These are phyloP conservation scores for Bujurquina vittata DNA, from an alignment of 2,113 vertebrate genomes.

Conservation along the genomic window DNA sequence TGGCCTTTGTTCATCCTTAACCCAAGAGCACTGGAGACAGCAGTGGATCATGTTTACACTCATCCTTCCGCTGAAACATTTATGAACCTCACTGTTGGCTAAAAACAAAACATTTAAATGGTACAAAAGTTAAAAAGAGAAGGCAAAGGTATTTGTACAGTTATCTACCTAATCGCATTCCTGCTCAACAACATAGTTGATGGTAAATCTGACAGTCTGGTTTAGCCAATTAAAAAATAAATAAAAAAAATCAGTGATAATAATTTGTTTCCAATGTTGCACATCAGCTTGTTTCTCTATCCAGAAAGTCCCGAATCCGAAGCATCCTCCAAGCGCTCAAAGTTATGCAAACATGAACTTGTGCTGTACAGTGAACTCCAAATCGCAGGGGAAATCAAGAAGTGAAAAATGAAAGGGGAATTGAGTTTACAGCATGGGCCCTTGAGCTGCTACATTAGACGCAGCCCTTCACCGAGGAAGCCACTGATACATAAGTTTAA, in stretches of 20 bases:
- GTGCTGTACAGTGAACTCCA: slow-evolving; percentile 27
- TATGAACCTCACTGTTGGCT: slow-evolving; percentile 56
- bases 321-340: slow-evolving; percentile 40
- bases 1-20: slow-evolving; percentile 80
- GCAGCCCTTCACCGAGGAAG: slow-evolving; percentile 36
- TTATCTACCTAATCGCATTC: background rate
- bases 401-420: slow-evolving; percentile 74
- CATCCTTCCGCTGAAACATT: slow-evolving; percentile 73
- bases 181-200: background rate
- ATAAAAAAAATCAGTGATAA: no score
- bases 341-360: slow-evolving; percentile 54
- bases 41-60: slow-evolving; percentile 80
- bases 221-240: background rate
- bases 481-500: background rate
- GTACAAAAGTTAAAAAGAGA: background rate
- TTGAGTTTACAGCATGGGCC: slow-evolving; percentile 51
- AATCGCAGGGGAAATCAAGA: slow-evolving; percentile 74
- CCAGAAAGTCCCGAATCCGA: slow-evolving; percentile 5
- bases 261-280: background rate
- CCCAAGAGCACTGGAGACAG: slow-evolving; percentile 77
- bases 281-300: background rate
- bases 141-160: background rate
- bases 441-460: slow-evolving; percentile 47
- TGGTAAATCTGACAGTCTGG: background rate
- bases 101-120: slow-evolving; percentile 22